These are phyloP conservation scores for Phenacoccus solenopsis DNA, from an alignment of 1,140 invertebrate genomes.

Conservation along the genomic window DNA sequence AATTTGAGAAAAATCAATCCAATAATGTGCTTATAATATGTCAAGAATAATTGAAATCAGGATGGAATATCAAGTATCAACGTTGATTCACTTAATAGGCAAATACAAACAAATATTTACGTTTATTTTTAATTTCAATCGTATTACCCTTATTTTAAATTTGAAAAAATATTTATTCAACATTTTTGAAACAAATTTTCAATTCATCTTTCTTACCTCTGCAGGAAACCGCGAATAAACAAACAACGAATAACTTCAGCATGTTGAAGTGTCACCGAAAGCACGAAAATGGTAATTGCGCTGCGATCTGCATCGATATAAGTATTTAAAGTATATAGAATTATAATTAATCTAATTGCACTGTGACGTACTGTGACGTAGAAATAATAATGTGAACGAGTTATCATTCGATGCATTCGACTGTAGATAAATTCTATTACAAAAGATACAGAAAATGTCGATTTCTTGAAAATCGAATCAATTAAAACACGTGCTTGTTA, in stretches of 20 bases:
- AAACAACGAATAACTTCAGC: not conserved
- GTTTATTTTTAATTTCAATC: too few species aligned
- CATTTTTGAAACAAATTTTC: too few species aligned
- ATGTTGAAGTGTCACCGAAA: not conserved
- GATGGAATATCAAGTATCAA: too few species aligned
- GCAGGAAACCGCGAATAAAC: not conserved
- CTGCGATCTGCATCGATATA: not conserved
- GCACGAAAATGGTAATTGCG: too few species aligned
- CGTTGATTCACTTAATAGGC: too few species aligned
- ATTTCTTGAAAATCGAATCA: not conserved
- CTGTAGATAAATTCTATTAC: not conserved
- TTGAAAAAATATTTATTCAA: too few species aligned
- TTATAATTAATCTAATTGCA: not conserved
- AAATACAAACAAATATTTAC: too few species aligned
- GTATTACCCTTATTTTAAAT: too few species aligned
- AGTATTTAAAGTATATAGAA: not conserved
- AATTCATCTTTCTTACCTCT: not conserved
- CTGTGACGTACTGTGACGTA: not conserved
- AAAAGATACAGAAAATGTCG: not conserved
- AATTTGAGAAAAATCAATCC: too few species aligned
- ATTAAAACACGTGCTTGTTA: not conserved
- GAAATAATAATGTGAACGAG: not conserved
- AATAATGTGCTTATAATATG: too few species aligned
- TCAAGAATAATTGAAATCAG: too few species aligned
- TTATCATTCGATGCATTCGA: not conserved